Evolutionary conservation across 2,113 vertebrate species (phyloP), one percentile per base, ranked within the genome.

Genomic region (Podarcis raffonei): DNA sequence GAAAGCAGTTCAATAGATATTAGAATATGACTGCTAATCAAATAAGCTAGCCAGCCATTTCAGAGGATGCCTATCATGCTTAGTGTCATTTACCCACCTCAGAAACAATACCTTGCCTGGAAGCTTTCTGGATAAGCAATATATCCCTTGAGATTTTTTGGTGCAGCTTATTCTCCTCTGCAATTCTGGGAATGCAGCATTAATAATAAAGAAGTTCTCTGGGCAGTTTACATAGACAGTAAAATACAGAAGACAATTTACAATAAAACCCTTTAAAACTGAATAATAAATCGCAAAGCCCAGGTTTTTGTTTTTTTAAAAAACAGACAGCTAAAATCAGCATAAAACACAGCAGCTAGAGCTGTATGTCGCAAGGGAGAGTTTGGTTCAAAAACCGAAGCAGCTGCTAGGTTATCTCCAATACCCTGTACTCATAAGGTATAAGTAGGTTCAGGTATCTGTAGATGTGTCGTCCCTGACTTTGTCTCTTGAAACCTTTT

Each of bases 71-170:
- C 37, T 6, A 1, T 20, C 1, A 0, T 79, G 48, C 8, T 0
- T 88, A 48, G 39, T 75, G 25, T 66, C 32, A 66, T 82, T 69
- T 18, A 83, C 42, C 6, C 5, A 53, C 30, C 39, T 53, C 39
- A 32, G 57, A 77, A 39, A 85, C 16, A 77, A 77, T 86, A 78
- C 8, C 30, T 66, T 32, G 16, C 27, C 37, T 78, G 42, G 74
- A 77, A 39, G n/a, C 62, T 69, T 81, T 90, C 42, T 77, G 82
- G 1, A 20, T 91, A 93, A 79, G 42, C 30, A 59, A 57, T 30
- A 68, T 79, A 85, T 75, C 22, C 84, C 86, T 91, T 74, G 30
- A 66, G 12, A 74, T 87, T 81, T n/a, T 85, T 75, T 85, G 32
- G 6, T 75, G 6, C 20, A 25, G 22, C 32, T 62, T 57, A 59